Evolutionary conservation across 2,113 vertebrate species (phyloP).

Genomic region (Ammodramus savannarum): DNA sequence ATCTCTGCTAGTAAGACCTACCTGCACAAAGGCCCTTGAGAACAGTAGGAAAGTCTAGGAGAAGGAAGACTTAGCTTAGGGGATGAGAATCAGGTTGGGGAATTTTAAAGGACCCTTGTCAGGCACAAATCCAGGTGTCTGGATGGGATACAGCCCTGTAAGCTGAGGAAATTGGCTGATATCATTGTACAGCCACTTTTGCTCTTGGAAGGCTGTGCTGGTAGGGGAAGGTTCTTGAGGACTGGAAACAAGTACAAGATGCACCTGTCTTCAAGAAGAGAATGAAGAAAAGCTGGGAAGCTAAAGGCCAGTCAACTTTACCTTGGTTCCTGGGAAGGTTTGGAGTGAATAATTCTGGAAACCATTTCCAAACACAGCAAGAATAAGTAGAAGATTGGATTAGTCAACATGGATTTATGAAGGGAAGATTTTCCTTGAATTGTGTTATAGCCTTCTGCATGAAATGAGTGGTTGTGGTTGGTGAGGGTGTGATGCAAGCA

Average conservation of each 20-base stretch:
- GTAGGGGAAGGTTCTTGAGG: not conserved
- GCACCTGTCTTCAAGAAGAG: not conserved
- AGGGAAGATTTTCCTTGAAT: not conserved
- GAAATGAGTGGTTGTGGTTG: not conserved
- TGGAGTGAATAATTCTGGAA: not conserved
- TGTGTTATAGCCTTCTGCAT: not conserved
- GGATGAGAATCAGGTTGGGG: not conserved
- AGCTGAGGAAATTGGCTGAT: not conserved
- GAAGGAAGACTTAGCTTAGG: not conserved
- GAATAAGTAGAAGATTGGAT: not conserved
- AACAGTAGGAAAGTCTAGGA: not conserved
- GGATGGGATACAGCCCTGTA: not conserved
- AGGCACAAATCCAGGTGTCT: not conserved
- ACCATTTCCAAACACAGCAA: not conserved
- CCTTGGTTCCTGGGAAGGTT: not conserved
- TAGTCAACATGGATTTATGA: not conserved
- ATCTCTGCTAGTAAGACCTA: not conserved
- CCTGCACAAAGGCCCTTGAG: not conserved
- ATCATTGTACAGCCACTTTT: not conserved
- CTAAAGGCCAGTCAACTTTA: not conserved
- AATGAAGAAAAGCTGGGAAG: not conserved
- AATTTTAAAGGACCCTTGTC: not conserved
- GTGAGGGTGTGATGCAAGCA: not conserved
- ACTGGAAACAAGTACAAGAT: not conserved
- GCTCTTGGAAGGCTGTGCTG: not conserved